Percentiles rank a stretch among this genome's conserved stretches.
Evolutionary conservation across 2,113 vertebrate genomes (phyloP).

Genomic region (Camelus dromedarius): DNA sequence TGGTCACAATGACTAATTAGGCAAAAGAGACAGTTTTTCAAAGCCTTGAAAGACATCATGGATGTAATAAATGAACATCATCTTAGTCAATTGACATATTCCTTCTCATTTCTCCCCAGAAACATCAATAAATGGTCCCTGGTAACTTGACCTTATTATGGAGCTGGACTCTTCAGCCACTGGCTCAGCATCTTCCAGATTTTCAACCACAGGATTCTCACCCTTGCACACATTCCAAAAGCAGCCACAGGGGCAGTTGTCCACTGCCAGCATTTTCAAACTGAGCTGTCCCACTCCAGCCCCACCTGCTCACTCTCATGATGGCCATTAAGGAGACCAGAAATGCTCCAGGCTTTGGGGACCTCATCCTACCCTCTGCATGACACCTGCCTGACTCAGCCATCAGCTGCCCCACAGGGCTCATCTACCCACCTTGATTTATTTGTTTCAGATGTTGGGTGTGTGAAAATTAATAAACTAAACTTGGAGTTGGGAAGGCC

Average conservation of each 20-base stretch:
- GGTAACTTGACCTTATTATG: neutral
- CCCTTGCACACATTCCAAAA: neutral
- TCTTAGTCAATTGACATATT: conserved; percentile 29
- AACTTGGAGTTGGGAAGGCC: neutral
- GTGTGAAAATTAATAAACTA: neutral
- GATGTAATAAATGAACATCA: neutral
- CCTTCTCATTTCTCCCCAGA: conserved; percentile 55
- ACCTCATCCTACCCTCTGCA: neutral
- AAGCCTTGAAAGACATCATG: conserved; percentile 59
- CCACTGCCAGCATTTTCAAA: neutral
- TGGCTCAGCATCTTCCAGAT: conserved; percentile 6
- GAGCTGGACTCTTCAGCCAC: neutral
- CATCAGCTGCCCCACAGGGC: neutral
- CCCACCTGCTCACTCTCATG: neutral
- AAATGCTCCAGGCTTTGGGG: neutral
- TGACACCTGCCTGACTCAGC: neutral
- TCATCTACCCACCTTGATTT: neutral
- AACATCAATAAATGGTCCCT: conserved; percentile 40
- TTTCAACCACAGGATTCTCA: neutral
- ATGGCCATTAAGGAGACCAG: neutral
- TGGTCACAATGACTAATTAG: conserved; percentile 79
- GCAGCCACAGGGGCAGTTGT: rapidly evolving
- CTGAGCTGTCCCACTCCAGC: neutral
- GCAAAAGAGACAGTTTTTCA: conserved; percentile 72
- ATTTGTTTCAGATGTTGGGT: neutral